Evolutionary conservation across 2,113 vertebrate genomes (phyloP).

Genomic region (Aramus guarauna): DNA sequence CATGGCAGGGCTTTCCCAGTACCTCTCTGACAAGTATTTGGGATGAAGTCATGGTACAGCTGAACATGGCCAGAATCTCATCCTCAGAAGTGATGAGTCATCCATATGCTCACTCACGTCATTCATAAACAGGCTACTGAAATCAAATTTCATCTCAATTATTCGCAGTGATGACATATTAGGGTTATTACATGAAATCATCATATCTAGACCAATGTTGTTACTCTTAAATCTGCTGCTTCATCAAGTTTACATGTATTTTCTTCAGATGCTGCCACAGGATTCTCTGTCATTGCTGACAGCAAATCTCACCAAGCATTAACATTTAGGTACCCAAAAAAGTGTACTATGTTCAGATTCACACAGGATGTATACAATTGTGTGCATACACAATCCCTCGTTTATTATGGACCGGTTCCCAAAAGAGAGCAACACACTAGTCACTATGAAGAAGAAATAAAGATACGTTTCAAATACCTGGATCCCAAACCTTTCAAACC

Average conservation of each 20-base stretch:
- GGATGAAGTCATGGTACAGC: background rate
- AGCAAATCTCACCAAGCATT: background rate
- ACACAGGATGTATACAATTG: fast-evolving
- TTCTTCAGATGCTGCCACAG: background rate
- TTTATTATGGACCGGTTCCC: background rate
- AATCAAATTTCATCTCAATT: background rate
- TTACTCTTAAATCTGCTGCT: background rate
- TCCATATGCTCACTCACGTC: background rate
- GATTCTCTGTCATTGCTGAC: background rate
- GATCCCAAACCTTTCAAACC: background rate
- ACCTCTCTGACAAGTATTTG: background rate
- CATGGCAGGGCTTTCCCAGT: background rate
- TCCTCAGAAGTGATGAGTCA: fast-evolving
- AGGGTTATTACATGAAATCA: background rate
- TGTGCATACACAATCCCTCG: background rate
- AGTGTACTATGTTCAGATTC: background rate
- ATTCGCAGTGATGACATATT: background rate
- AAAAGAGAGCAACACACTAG: background rate
- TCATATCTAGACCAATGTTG: background rate
- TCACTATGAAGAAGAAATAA: background rate
- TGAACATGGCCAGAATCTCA: background rate
- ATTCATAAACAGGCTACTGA: background rate
- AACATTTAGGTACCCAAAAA: background rate
- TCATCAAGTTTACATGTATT: background rate
- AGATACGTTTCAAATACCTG: background rate